Evolutionary conservation across 2,797 vertebrate genomes (phyloP), one percentile per base, ranked within the genome.

Genomic region (Myripristis jacobus): DNA sequence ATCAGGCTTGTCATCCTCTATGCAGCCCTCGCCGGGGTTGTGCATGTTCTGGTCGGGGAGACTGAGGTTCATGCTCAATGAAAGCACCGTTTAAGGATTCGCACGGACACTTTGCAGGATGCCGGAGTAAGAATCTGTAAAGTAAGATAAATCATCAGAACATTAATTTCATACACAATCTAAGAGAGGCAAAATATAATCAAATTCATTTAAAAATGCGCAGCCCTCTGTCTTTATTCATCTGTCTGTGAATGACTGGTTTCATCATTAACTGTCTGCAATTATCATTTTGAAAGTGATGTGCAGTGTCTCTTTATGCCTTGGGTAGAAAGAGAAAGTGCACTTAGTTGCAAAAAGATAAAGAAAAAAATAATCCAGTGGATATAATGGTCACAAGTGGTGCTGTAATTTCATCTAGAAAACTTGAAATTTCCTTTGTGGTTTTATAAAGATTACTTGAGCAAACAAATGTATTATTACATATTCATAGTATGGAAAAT

Each of bases 41-140:
- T 91, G 91, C 89, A 90, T 88, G 72, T 60, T 94, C 80, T 93
- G 92, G 41, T 94, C 92, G 2, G 92, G 66, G 56, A 93, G 89
- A 66, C 91, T 94, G 76, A 93, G 91, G 88, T 94, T 95, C 93
- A 95, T 94, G 75, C 74, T 93, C 65, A 44, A 57, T 62, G 29
- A 65, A 46, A 36, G 52, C 70, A 55, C 44, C 12, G 50, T 3
- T 19, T 34, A 2, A 10, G 48, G 56, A 62, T 80, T 80, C 58
- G 22, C 70, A 56, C 54, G 6, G 44, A 46, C 58, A 52, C 62
- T 19, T 6, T 51, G 51, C 54, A 24, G 60, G 80, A 43, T 48
- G 55, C 21, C 47, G 52, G 11, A 51, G 48, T 16, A 64, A 65
- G 16, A 75, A 80, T 81, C 84, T 87, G 79, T 73, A 87, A 86